A percentile compares a stretch with the other conserved stretches of the same genome.
Evolutionary conservation across 1,140 invertebrate genomes (phyloP).

Genomic region (Meteorus sp.): DNA sequence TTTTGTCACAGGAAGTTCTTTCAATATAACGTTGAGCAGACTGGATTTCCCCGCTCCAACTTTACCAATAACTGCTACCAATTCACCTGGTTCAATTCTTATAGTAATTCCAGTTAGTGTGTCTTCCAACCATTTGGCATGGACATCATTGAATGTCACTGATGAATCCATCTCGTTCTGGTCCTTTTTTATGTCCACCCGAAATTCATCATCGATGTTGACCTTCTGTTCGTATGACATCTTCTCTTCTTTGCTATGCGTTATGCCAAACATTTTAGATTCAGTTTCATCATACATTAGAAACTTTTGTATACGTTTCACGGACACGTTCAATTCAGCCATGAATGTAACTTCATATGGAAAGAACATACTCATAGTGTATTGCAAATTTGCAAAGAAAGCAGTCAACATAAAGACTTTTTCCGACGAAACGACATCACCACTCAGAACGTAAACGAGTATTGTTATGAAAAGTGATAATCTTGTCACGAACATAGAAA

Average conservation of each 20-base stretch:
- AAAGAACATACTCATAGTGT: conserved; percentile 74
- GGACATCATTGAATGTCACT: conserved; percentile 45
- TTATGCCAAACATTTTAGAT: too few relatives aligned
- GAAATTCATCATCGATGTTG: conserved; percentile 31
- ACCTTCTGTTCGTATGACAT: conserved; percentile 3
- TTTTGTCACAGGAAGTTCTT: conserved; percentile 66
- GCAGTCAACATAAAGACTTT: conserved; percentile 76
- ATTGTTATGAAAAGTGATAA: conserved; percentile 78
- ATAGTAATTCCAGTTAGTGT: conserved; percentile 62
- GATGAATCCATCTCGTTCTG: conserved; percentile 8
- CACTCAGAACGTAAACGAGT: conserved; percentile 71
- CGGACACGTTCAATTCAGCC: conserved; percentile 67
- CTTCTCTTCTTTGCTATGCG: too few relatives aligned
- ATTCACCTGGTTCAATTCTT: conserved; percentile 64
- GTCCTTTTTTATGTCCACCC: too few relatives aligned
- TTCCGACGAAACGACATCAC: conserved; percentile 68
- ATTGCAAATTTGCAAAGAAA: conserved; percentile 72
- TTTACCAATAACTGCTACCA: conserved; percentile 75
- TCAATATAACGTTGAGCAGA: conserved; percentile 74
- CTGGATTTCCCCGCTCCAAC: conserved; percentile 80
- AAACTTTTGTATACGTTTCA: too few relatives aligned
- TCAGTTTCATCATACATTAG: too few relatives aligned
- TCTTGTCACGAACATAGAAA: conserved; percentile 72
- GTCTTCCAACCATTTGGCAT: conserved; percentile 52
- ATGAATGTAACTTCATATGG: conserved; percentile 64